Base-by-base conservation (phyloP, 2,888 invertebrate genomes). In the Leptinotarsa rubiginosa region DNA sequence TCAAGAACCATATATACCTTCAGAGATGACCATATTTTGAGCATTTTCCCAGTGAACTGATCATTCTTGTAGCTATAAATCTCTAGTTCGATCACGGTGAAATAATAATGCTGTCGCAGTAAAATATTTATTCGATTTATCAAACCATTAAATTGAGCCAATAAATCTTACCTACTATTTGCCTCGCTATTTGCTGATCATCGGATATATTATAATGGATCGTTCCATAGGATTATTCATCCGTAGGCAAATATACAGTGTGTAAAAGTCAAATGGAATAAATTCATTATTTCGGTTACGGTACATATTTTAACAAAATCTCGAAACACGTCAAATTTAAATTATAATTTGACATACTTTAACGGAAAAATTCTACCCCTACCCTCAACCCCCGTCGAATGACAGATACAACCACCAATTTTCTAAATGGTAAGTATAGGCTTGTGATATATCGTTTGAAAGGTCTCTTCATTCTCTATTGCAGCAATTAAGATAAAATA, bases 21-120 rank as follows among this genome's bases (percentile, higher is more conserved):
- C 56, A 22, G 15, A 22, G 56, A 22, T 18, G 18, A 13, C 54
- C 54, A 20, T 56, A 56, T 20, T 56, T 56, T 18, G 54, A 56
- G 13, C 4, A 56, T 20, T 20, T 56, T 20, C 13, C 54, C 4
- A 56, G 50, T 16, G 5, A 7, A 50, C 15, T 50, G 15, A 13
- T 54, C 18, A 56, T 69, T 69, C 75, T 76, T 76, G 74, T 76
- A 69, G 74, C 67, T 69, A 72, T 76, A 75, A 78, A 78, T 78
- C 78, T 70, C 47, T 56, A 22, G 65, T 18, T 50, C 20, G 47
- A 52, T 65, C 68, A 69, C 68, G 50, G 18, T 49, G 47, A 62
- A 54, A 52, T 16, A 73, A 64, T 64, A 65, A 72, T 18, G 68
- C 50, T 50, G 65, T 50, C 62, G 13, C 10, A 25, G 66, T 54